Evolutionary conservation across 2,113 vertebrate genomes (phyloP), one percentile per base, ranked within the genome.

Genomic region (Heliornis fulica): DNA sequence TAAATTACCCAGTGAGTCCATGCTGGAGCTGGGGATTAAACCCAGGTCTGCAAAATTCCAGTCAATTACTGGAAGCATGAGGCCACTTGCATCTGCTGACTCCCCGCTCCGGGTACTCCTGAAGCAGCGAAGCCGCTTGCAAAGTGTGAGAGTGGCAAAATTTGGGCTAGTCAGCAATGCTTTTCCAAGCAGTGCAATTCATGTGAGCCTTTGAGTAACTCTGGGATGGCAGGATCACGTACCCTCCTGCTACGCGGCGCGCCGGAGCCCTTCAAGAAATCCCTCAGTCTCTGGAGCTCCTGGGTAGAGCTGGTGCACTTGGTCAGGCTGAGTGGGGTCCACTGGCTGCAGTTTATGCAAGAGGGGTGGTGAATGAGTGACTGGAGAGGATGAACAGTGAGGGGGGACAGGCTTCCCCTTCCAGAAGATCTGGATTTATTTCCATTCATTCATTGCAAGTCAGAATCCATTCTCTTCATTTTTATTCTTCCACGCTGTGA

Each of bases 381-480:
- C 34, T 50, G 78, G 29, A 63, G 83, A 83, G 79, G 90, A 45
- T 11, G 74, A 82, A 3, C 36, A 38, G 78, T 1, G 14, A 71
- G 41, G 53, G 66, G 83, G 89, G 80, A 63, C 76, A 87, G 72
- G 51, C 45, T 93, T 72, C 65, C 64, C 64, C 7, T 83, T 60
- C n/a, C 56, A 40, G 68, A 59, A 90, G 69, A 54, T 78, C 80
- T 71, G 91, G 61, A 89, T 95, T 95, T 94, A 93, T 93, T 91
- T 91, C 83, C 5, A 1, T 78, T 78, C 91, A 10, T 93, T 95
- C 66, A 3, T 13, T 84, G 72, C 93, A 10, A 95, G 87, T 96
- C 94, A 95, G 83, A 94, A 94, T 78, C 91, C 77, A 87, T 96
- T 91, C 51, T 91, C 87, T 89, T 95, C 87, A 41, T 53, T 94